Evolutionary conservation across 2,797 vertebrate genomes (phyloP), one percentile per base, ranked within the genome.

Genomic region (Semaprochilodus insignis): DNA sequence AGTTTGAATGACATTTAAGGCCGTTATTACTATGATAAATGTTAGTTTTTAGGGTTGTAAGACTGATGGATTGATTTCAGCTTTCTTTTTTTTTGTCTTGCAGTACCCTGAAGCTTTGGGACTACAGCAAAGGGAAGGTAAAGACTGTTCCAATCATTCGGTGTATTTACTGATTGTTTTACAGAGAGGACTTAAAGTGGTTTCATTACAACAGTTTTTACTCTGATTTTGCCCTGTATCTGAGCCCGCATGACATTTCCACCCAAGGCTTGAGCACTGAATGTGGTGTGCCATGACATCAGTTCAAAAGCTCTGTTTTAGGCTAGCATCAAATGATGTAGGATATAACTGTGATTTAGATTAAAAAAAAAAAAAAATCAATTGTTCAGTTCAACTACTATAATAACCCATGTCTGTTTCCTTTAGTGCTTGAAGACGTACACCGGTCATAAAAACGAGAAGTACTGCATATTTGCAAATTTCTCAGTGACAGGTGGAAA

Each of bases 111-210:
- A 99, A 99, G 89, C 97, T 99, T 92, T 99, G 98, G 98, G 98
- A 99, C 95, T 99, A 99, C 97, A 99, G 98, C 94, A 99, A 99
- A 94, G 98, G 98, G 93, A 99, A 99, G 96, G 98, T 99, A 88
- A 91, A 84, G 21, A 52, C 15, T 59, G 0, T n/a, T 60, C 67
- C 4, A 17, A 15, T 31, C 31, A 31, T 31, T 31, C 31, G 3
- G 31, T 31, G 31, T 31, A 31, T 31, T 1, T 31, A 31, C 31
- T 31, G 31, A 31, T 31, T n/a, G n/a, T n/a, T 31, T 31, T 31
- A 31, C 31, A 31, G 31, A 31, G 31, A n/a, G n/a, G n/a, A n/a
- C n/a, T n/a, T n/a, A n/a, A n/a, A n/a, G n/a, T n/a, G n/a, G n/a
- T n/a, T n/a, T n/a, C n/a, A n/a, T n/a, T n/a, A 31, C 31, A 31